These are phyloP conservation scores for Umimayanthus chanpuru DNA, from an alignment of 92 coral and sea anemone species.

Conservation along the genomic window DNA sequence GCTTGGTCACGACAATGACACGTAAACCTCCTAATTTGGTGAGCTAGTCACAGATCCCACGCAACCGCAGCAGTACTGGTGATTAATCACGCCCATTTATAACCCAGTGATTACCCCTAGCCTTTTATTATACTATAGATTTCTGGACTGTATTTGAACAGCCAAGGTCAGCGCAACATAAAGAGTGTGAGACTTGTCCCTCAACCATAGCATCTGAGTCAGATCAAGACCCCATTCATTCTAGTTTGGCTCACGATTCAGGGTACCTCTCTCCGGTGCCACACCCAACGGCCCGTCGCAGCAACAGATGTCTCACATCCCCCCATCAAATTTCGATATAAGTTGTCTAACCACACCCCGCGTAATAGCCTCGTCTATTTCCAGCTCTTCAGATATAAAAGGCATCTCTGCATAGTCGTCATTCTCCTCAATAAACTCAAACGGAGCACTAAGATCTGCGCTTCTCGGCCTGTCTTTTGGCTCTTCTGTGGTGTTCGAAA, in stretches of 20 bases:
- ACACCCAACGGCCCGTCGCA: too few species aligned
- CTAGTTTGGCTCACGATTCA: not conserved
- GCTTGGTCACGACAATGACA: not conserved
- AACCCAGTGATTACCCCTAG: too few species aligned
- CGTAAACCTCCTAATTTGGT: too few species aligned
- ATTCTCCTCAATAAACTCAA: conserved; percentile 70
- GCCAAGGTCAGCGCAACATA: too few species aligned
- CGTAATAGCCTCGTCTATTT: conserved; percentile 73
- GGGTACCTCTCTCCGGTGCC: not conserved
- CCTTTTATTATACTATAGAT: not conserved
- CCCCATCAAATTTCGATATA: conserved; percentile 65
- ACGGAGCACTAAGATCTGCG: conserved; percentile 60
- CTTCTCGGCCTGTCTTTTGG: conserved; percentile 73
- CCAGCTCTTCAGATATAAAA: conserved; percentile 66
- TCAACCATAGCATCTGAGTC: too few species aligned
- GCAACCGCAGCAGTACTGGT: not conserved
- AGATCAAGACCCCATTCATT: too few species aligned
- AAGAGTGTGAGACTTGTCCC: too few species aligned
- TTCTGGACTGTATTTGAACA: not conserved
- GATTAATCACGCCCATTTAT: not conserved
- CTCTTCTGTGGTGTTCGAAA: conserved; percentile 52
- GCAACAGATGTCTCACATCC: not conserved
- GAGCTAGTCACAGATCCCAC: not conserved
- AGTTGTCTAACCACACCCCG: conserved; percentile 78
- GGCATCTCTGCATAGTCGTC: conserved; percentile 68